Evolutionary conservation across 2,797 vertebrate species (phyloP).

Genomic region (Sphenopsis melanotis): DNA sequence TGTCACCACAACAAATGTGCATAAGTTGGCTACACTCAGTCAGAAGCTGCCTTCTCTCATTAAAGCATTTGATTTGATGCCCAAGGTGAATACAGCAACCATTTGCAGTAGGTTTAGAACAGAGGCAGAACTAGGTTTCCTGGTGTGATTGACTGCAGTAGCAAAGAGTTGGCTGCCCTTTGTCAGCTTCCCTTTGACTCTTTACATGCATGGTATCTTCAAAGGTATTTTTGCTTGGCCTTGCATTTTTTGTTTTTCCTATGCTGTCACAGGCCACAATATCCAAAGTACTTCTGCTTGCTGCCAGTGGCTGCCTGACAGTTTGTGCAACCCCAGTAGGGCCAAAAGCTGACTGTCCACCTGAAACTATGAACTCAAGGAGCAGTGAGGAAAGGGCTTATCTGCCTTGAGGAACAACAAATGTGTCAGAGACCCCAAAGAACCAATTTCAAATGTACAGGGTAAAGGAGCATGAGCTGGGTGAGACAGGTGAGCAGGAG

Average conservation of each 20-base stretch:
- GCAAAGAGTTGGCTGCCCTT: background rate
- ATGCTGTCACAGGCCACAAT: background rate
- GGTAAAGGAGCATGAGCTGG: background rate
- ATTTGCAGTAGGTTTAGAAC: background rate
- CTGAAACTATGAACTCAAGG: background rate
- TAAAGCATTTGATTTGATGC: background rate
- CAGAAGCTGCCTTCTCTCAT: background rate
- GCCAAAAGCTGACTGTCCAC: background rate
- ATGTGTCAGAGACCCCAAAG: background rate
- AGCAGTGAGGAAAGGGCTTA: background rate
- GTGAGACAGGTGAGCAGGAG: background rate
- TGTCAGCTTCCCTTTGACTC: background rate
- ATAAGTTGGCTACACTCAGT: background rate
- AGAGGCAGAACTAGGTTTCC: background rate
- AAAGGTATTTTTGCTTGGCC: background rate
- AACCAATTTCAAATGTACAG: background rate
- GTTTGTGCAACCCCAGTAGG: fast-evolving
- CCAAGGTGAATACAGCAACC: background rate
- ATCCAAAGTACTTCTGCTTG: background rate
- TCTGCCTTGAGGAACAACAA: background rate
- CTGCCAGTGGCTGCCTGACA: background rate
- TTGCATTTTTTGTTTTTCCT: background rate
- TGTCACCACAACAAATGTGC: background rate
- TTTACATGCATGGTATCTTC: background rate
- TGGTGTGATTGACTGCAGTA: background rate